Conservation (phyloP, 2,113 vertebrate species). For the Emydura subglobosa region DNA sequence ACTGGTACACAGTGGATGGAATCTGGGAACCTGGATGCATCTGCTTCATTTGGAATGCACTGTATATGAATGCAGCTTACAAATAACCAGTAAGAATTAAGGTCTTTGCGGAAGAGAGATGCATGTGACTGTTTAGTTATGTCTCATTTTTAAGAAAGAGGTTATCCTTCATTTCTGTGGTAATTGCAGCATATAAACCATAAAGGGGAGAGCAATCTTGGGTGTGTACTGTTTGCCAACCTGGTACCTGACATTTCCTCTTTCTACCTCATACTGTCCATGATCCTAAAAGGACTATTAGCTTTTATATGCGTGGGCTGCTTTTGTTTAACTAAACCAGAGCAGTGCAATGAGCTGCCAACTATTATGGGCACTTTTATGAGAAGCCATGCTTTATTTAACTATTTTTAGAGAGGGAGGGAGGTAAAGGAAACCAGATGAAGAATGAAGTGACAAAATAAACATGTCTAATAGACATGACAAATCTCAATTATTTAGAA, state of each 20-base stretch:
- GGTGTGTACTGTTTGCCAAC: not conserved
- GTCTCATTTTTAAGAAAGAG: not conserved
- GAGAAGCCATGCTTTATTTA: constrained; percentile 1
- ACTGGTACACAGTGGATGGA: not conserved
- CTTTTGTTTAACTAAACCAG: not conserved
- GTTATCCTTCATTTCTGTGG: not conserved
- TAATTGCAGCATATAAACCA: not conserved
- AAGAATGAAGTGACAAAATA: constrained; percentile 26
- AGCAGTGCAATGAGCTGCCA: not conserved
- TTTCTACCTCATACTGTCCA: not conserved
- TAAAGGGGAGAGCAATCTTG: not conserved
- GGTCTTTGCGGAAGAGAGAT: not conserved
- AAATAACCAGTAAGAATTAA: not conserved
- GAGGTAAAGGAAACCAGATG: constrained; percentile 16
- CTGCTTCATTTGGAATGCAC: not conserved
- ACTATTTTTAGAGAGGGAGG: constrained; percentile 16
- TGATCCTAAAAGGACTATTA: not conserved
- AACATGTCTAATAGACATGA: constrained; percentile 1
- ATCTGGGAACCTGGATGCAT: not conserved
- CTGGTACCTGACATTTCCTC: not conserved
- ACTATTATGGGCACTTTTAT: not conserved
- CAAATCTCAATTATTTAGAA: constrained; percentile 39
- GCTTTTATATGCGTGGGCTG: not conserved
- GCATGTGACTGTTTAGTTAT: not conserved
- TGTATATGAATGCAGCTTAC: not conserved